Percentiles rank a stretch among this genome's conserved stretches.
Conservation (phyloP, 2,888 invertebrate species). For the Cryptosula pallasiana region DNA sequence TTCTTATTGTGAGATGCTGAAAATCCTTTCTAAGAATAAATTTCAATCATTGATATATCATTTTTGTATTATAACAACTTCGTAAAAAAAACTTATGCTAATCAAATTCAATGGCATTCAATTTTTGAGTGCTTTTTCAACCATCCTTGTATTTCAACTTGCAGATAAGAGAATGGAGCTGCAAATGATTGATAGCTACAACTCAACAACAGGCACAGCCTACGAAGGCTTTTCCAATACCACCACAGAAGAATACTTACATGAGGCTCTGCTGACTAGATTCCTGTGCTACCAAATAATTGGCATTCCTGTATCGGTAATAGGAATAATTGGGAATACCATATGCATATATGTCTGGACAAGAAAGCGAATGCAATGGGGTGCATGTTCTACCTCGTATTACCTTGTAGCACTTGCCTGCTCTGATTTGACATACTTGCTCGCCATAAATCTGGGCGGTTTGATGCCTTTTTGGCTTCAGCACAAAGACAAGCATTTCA, state of each 20-base stretch:
- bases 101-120: no score
- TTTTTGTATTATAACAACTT: no score
- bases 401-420: constrained; percentile 72
- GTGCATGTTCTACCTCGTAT: constrained; percentile 64
- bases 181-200: no score
- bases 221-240: no score
- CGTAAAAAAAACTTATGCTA: no score
- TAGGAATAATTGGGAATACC: not conserved
- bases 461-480: not conserved
- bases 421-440: constrained; percentile 70
- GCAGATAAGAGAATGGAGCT: no score
- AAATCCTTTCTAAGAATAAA: no score
- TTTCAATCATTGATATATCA: no score
- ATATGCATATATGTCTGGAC: not conserved
- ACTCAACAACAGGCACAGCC: no score
- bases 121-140: no score
- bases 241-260: not conserved
- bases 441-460: constrained; percentile 34
- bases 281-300: constrained; percentile 9
- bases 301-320: not conserved
- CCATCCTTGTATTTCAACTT: no score
- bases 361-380: not conserved
- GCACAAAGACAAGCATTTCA: not conserved
- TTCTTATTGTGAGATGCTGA: no score
- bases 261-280: not conserved